These are phyloP conservation scores for Leucoraja erinaceus DNA, from an alignment of 2,113 vertebrate species.

Conservation along the genomic window DNA sequence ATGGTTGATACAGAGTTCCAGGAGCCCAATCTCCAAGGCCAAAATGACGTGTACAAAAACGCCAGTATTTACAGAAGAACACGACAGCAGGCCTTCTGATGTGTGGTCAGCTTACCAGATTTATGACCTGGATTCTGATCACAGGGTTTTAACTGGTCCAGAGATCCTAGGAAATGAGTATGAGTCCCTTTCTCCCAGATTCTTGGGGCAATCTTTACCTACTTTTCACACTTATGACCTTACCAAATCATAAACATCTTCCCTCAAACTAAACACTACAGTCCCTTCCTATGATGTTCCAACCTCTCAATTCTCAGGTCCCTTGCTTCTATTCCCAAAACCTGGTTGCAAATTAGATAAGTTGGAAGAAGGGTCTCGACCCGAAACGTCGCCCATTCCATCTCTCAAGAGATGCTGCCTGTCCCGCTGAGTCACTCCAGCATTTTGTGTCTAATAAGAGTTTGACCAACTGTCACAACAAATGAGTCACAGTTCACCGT, in stretches of 20 bases:
- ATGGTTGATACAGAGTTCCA: too few relatives aligned
- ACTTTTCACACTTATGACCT: background rate
- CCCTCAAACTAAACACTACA: background rate
- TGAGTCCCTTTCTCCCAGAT: background rate
- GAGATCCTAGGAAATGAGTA: too few relatives aligned
- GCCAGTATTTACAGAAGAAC: background rate
- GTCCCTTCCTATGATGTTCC: too few relatives aligned
- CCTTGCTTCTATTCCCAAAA: background rate
- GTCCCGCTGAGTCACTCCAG: too few relatives aligned
- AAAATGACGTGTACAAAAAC: background rate
- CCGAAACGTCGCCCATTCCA: too few relatives aligned
- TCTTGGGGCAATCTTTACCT: background rate
- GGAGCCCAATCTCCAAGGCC: too few relatives aligned
- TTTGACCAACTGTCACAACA: background rate
- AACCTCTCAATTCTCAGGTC: background rate
- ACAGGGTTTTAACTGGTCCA: too few relatives aligned
- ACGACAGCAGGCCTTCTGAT: background rate
- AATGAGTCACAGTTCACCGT: background rate
- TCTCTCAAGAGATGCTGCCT: too few relatives aligned
- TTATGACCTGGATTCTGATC: background rate
- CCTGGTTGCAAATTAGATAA: too few relatives aligned
- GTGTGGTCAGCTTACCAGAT: background rate
- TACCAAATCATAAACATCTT: background rate
- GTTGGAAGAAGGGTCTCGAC: too few relatives aligned
- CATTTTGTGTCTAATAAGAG: background rate